phyloP scores from a whole-genome alignment of 2,797 vertebrate genomes.

The Ctenochaetus hawaiiensis region DNA sequence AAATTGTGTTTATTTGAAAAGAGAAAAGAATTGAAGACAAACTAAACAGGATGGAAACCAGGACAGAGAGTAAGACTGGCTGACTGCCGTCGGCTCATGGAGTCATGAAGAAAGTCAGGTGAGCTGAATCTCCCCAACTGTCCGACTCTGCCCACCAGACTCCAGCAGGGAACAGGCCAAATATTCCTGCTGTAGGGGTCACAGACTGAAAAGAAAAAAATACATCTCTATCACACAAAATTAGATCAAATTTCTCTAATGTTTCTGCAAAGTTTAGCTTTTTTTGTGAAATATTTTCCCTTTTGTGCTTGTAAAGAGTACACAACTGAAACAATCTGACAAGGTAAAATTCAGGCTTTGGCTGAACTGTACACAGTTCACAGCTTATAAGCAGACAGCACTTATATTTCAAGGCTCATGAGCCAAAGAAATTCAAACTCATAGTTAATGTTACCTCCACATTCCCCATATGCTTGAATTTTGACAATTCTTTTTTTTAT shows the following conservation, averaged over 20 bases:
- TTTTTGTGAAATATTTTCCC: too few relatives aligned
- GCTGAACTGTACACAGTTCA: too few relatives aligned
- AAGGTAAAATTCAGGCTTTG: not conserved
- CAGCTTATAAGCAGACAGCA: too few relatives aligned
- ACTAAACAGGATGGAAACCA: not conserved
- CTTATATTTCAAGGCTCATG: not conserved
- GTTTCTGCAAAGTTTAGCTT: not conserved
- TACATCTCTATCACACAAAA: not conserved
- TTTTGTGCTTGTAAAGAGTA: not conserved
- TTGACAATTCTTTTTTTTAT: too few relatives aligned
- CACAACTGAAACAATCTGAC: not conserved
- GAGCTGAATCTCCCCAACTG: not conserved
- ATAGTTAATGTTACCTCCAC: not conserved
- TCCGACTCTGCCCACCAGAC: too few relatives aligned
- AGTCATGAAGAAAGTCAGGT: not conserved
- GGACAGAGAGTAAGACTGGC: not conserved
- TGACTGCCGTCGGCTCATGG: too few relatives aligned
- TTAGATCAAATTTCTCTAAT: not conserved
- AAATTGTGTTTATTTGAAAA: not conserved
- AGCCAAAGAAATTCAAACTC: not conserved
- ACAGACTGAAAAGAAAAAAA: not conserved
- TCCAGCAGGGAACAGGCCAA: too few relatives aligned
- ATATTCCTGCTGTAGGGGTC: too few relatives aligned
- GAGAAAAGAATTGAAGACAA: slow-evolving; percentile 9
- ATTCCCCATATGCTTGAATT: not conserved